Evolutionary conservation across 2,888 invertebrate species (phyloP).

Genomic region (Spisula solida): DNA sequence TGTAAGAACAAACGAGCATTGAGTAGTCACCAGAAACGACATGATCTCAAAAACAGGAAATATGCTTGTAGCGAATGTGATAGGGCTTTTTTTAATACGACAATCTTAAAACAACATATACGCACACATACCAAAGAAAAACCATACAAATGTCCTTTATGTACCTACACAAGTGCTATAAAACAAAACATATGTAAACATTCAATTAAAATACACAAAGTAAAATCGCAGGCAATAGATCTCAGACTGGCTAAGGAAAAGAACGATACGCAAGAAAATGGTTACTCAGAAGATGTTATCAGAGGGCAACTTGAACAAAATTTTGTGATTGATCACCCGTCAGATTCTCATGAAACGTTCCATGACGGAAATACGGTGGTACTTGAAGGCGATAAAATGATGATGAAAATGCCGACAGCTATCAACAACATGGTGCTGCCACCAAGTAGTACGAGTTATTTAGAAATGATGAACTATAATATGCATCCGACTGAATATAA

Average conservation of each 20-base stretch:
- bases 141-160: constrained; percentile 43
- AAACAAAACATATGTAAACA: constrained; percentile 43
- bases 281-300: background rate
- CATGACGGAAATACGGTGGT: background rate
- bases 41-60: constrained; percentile 42
- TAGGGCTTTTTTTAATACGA: constrained; percentile 33
- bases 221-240: constrained; percentile 10
- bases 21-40: constrained; percentile 37
- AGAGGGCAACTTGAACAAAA: background rate
- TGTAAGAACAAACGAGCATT: constrained; percentile 39
- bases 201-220: constrained; percentile 38
- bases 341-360: background rate
- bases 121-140: constrained; percentile 46
- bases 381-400: background rate
- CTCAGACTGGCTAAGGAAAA: constrained; percentile 11
- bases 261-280: background rate
- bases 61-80: constrained; percentile 32
- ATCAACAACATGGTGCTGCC: background rate
- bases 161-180: constrained; percentile 34
- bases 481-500: constrained; percentile 24
- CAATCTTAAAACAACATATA: constrained; percentile 37
- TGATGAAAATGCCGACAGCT: background rate
- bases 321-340: background rate
- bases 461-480: constrained; percentile 38
- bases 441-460: constrained; percentile 18